phyloP scores from a whole-genome alignment of 2,113 vertebrate genomes.

The Lagopus leucura region DNA sequence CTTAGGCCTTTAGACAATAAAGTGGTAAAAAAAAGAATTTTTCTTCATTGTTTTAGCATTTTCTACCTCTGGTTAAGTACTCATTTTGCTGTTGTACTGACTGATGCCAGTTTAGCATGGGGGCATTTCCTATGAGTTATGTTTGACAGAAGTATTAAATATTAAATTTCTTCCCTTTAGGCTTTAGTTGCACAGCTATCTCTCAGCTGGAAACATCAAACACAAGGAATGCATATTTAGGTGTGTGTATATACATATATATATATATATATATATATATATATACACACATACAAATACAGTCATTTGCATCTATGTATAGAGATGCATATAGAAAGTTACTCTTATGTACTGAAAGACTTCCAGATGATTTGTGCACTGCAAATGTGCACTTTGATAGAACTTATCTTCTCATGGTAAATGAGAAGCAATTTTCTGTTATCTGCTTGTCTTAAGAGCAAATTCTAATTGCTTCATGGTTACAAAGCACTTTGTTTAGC shows the following conservation, averaged over 20 bases:
- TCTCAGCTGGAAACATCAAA: not conserved
- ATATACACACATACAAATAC: not conserved
- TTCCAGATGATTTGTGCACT: not conserved
- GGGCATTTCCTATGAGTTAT: not conserved
- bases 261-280: too few species aligned
- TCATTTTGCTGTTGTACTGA: not conserved
- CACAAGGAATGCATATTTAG: not conserved
- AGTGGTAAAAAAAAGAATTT: conserved; percentile 2
- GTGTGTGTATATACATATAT: not conserved
- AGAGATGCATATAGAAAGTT: not conserved
- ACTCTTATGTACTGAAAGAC: not conserved
- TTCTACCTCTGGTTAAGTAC: not conserved
- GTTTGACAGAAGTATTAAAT: not conserved
- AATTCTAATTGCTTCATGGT: not conserved
- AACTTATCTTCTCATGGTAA: not conserved
- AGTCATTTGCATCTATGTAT: accelerated
- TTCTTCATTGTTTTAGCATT: conserved; percentile 5
- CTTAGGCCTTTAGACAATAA: not conserved
- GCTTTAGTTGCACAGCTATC: not conserved
- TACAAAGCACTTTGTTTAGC: not conserved
- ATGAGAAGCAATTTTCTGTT: not conserved
- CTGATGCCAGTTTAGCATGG: not conserved
- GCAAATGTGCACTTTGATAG: not conserved
- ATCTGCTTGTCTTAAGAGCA: not conserved
- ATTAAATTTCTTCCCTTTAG: not conserved